A percentile compares a stretch with the other conserved stretches of the same genome.
These are phyloP conservation scores for Pseudococcus longispinus DNA, from an alignment of 2,888 invertebrate species.

Conservation along the genomic window DNA sequence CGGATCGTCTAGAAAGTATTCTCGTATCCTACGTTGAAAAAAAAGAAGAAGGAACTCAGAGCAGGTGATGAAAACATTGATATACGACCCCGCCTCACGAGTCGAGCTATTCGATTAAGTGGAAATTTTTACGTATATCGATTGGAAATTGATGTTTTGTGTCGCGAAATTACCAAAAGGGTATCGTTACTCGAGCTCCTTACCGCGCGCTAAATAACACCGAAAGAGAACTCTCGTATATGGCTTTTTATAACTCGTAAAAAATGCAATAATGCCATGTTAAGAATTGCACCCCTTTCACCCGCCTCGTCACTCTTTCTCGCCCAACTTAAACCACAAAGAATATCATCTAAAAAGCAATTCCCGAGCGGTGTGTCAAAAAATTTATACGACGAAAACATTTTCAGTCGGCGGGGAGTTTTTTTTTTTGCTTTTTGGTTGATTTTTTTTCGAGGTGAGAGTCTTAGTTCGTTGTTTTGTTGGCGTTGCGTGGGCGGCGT, in stretches of 20 bases:
- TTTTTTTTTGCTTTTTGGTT: not conserved
- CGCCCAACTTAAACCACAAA: not conserved
- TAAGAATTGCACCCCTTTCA: not conserved
- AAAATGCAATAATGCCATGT: slow-evolving; percentile 24
- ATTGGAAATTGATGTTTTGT: slow-evolving; percentile 19
- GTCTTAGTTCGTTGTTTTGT: no score
- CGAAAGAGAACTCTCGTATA: not conserved
- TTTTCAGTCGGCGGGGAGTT: not conserved
- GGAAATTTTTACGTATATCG: slow-evolving; percentile 15
- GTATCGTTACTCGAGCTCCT: not conserved
- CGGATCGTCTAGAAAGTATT: not conserved
- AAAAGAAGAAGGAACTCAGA: no score
- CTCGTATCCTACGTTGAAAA: not conserved
- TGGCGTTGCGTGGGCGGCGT: no score
- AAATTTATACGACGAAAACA: slow-evolving; percentile 34
- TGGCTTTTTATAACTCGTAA: slow-evolving; percentile 23
- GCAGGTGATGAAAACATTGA: slow-evolving; percentile 8
- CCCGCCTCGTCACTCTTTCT: not conserved
- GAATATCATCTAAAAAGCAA: slow-evolving; percentile 45
- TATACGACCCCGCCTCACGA: not conserved
- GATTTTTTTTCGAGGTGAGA: not conserved
- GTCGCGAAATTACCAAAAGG: slow-evolving; percentile 1
- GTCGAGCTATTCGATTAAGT: not conserved
- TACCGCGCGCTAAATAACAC: not conserved
- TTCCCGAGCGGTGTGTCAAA: slow-evolving; percentile 41